These are phyloP conservation scores for Stenichneumon culpator DNA, from an alignment of 2,888 invertebrate species.

Conservation along the genomic window DNA sequence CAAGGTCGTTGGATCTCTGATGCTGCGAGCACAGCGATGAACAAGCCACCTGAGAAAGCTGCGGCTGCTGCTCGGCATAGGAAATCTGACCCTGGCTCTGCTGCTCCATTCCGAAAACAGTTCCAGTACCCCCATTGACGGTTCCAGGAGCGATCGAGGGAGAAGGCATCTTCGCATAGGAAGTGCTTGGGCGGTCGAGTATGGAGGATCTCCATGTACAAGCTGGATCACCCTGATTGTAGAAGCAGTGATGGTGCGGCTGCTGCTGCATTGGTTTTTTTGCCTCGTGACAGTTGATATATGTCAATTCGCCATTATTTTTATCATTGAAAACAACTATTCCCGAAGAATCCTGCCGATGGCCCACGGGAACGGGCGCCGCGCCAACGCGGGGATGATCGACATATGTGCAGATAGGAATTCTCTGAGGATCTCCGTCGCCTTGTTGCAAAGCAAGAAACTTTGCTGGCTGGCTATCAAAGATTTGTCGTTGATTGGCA, in stretches of 20 bases:
- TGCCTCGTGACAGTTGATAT: constrained; percentile 3
- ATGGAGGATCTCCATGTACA: no score
- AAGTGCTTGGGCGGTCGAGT: no score
- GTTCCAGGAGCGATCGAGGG: no score
- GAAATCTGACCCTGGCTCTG: no score
- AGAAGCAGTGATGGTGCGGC: no score
- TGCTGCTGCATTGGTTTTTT: neutral
- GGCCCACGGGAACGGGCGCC: neutral
- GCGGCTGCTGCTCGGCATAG: no score
- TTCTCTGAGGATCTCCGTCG: constrained; percentile 38
- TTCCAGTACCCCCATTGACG: no score
- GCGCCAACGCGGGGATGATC: neutral
- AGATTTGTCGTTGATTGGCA: neutral
- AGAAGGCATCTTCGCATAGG: no score
- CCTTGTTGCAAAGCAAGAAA: constrained; percentile 44
- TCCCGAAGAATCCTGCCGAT: constrained; percentile 12
- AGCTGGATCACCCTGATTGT: no score
- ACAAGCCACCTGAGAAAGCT: neutral
- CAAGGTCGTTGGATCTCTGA: neutral
- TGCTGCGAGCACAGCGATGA: neutral
- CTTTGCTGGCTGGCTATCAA: constrained; percentile 45
- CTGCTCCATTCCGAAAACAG: no score
- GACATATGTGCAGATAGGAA: constrained; percentile 52
- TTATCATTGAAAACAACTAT: neutral
- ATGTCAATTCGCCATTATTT: neutral